phyloP scores from a whole-genome alignment of 1,140 invertebrate species.

The Limonius californicus region DNA sequence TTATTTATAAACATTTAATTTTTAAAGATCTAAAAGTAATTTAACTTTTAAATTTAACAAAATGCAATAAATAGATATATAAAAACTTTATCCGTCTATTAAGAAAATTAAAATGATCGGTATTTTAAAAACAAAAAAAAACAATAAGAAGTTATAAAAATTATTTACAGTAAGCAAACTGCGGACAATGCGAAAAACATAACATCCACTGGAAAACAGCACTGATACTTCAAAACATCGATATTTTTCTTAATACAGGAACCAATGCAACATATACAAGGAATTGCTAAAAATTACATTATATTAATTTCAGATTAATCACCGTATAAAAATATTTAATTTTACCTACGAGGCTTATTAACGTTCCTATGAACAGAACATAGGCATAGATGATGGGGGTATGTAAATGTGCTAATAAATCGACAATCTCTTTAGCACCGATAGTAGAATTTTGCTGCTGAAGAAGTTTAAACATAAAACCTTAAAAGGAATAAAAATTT shows the following conservation, averaged over 20 bases:
- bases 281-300: constrained; percentile 12
- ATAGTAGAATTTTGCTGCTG: background rate
- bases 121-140: no score
- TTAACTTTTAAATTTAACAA: no score
- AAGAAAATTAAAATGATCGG: no score
- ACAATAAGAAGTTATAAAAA: no score
- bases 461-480: background rate
- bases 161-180: background rate
- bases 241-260: background rate
- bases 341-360: background rate
- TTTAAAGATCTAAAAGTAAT: no score
- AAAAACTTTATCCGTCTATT: no score
- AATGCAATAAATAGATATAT: no score
- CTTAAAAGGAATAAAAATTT: background rate
- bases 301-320: background rate
- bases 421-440: background rate
- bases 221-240: constrained; percentile 6
- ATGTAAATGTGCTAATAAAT: background rate
- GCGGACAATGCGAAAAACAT: background rate
- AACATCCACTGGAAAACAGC: background rate
- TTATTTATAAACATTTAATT: no score
- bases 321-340: no score
- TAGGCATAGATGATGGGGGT: background rate
- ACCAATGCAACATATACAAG: background rate
- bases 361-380: background rate